Conservation (phyloP, 2,113 vertebrate genomes). For the Charina bottae region DNA sequence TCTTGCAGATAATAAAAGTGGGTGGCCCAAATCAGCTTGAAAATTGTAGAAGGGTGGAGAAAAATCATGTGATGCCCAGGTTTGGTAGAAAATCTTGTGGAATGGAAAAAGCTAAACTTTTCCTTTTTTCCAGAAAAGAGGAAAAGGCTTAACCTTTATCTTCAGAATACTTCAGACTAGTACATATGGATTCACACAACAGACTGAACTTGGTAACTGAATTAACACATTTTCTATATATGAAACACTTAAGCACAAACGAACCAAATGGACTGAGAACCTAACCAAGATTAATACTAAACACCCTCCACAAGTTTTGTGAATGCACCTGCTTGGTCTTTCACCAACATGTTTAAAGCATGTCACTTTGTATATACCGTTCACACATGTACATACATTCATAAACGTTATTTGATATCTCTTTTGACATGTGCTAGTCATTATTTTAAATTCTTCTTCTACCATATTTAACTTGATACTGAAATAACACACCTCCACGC, state of each 20-base stretch:
- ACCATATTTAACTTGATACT: background rate
- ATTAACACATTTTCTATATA: background rate
- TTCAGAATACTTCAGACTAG: background rate
- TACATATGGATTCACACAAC: background rate
- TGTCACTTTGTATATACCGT: background rate
- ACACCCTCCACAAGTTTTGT: background rate
- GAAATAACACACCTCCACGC: background rate
- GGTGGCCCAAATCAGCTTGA: background rate
- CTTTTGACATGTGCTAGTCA: background rate
- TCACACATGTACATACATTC: background rate
- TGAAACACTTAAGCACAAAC: background rate
- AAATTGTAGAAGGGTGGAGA: background rate
- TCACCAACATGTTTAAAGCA: background rate
- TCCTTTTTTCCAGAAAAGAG: background rate
- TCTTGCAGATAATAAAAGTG: background rate
- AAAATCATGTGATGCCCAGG: background rate
- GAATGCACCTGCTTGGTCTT: background rate
- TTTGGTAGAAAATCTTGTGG: background rate
- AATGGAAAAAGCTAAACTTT: background rate
- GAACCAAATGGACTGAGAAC: background rate
- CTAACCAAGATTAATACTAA: background rate
- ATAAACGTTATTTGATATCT: background rate
- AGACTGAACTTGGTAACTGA: background rate
- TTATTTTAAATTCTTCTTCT: background rate
- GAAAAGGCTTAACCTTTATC: background rate